A percentile compares a stretch with the other conserved stretches of the same genome.
Evolutionary conservation across 2,797 vertebrate genomes (phyloP).

Genomic region (Notolepis coatsorum): DNA sequence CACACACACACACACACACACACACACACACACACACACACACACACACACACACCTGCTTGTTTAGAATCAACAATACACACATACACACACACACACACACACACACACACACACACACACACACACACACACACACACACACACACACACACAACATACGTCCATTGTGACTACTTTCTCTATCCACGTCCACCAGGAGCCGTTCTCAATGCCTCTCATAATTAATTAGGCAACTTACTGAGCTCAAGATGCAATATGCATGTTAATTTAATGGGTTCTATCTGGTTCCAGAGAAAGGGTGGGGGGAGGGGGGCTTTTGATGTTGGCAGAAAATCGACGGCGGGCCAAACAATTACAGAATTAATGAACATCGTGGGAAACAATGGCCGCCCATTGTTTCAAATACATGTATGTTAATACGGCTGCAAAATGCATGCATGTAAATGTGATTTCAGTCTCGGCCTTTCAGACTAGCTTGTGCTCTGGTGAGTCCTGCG

Average conservation of each 20-base stretch:
- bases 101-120: slow-evolving; percentile 19
- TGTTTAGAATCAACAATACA: slow-evolving; percentile 51
- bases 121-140: slow-evolving; percentile 19
- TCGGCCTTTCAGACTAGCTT: no score
- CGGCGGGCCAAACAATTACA: slow-evolving; percentile 73
- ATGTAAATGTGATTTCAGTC: slow-evolving; percentile 67
- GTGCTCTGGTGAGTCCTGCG: slow-evolving; percentile 28
- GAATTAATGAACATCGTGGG: slow-evolving; percentile 83
- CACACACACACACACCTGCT: slow-evolving; percentile 19
- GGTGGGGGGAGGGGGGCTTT: no score
- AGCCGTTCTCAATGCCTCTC: slow-evolving; percentile 61
- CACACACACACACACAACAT: slow-evolving; percentile 41
- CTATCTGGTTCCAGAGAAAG: slow-evolving; percentile 69
- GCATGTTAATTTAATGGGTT: slow-evolving; percentile 82
- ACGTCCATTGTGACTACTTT: slow-evolving; percentile 62
- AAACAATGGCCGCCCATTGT: slow-evolving; percentile 72
- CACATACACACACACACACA: slow-evolving; percentile 18
- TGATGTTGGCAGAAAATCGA: slow-evolving; percentile 85
- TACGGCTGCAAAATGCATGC: slow-evolving; percentile 65
- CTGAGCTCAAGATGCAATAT: slow-evolving; percentile 80
- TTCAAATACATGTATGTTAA: slow-evolving; percentile 79
- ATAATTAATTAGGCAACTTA: slow-evolving; percentile 78
- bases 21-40: slow-evolving; percentile 13
- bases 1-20: slow-evolving; percentile 33
- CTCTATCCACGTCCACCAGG: slow-evolving; percentile 65